Conservation (phyloP, 2,113 vertebrate genomes). For the Lagenorhynchus albirostris region DNA sequence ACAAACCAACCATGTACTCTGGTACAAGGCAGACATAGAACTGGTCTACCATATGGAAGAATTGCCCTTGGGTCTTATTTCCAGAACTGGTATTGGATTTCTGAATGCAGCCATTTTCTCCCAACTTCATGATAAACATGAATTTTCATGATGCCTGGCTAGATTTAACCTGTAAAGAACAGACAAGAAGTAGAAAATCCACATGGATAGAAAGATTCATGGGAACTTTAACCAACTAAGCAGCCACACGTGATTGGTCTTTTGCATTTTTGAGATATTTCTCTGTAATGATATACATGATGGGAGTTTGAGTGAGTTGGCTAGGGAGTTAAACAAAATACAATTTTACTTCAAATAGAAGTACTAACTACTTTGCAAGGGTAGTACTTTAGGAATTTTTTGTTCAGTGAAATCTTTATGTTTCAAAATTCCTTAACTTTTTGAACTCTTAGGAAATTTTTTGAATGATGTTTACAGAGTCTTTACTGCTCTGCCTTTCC, state of each 20-base stretch:
- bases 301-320: background rate
- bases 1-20: background rate
- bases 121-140: background rate
- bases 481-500: background rate
- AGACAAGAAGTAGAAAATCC: background rate
- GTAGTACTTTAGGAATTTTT: background rate
- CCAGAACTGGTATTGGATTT: background rate
- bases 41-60: background rate
- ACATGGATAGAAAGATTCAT: background rate
- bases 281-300: background rate
- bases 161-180: background rate
- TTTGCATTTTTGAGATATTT: background rate
- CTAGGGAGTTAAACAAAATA: background rate
- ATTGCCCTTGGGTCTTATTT: background rate
- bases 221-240: background rate
- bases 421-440: slow-evolving; percentile 21
- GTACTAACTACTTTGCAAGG: background rate
- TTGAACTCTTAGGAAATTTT: background rate
- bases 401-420: background rate
- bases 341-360: background rate
- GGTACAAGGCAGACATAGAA: background rate
- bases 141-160: slow-evolving; percentile 6
- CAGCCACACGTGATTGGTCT: background rate
- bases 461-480: background rate
- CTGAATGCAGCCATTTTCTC: background rate